phyloP scores from a whole-genome alignment of 2,797 vertebrate species.

The Capromys pilorides region DNA sequence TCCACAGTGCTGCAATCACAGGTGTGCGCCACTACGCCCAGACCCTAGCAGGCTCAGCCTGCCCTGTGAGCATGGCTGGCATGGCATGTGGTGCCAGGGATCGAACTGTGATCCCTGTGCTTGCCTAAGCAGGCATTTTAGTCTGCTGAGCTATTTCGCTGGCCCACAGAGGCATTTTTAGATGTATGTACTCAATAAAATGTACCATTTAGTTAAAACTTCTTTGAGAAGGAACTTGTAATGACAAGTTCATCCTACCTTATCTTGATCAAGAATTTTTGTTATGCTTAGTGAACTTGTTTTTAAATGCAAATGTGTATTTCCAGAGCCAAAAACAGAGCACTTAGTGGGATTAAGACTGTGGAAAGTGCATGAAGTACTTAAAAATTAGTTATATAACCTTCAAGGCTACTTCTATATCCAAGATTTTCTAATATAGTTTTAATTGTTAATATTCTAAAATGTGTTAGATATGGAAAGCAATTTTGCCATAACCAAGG shows the following conservation, averaged over 20 bases:
- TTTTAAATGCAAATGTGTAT: neutral
- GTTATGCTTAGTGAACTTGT: neutral
- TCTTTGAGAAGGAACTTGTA: neutral
- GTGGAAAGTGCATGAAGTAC: no score
- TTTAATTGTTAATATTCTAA: neutral
- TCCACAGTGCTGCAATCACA: no score
- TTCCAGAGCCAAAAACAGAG: neutral
- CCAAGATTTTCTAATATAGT: neutral
- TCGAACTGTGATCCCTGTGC: no score
- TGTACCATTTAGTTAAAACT: neutral
- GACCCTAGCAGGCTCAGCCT: no score
- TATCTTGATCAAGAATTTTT: neutral
- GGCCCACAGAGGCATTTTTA: neutral
- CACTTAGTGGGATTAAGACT: no score
- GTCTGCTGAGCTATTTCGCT: no score
- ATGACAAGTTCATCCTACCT: neutral
- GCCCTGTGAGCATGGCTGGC: no score
- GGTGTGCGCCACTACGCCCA: no score
- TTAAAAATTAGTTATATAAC: neutral
- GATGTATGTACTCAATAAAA: neutral
- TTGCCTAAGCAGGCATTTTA: no score
- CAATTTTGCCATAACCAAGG: neutral
- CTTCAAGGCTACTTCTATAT: no score
- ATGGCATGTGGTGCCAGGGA: no score
- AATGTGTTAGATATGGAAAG: neutral